phyloP scores from a whole-genome alignment of 1,140 invertebrate species.

The Phthorimaea operculella region DNA sequence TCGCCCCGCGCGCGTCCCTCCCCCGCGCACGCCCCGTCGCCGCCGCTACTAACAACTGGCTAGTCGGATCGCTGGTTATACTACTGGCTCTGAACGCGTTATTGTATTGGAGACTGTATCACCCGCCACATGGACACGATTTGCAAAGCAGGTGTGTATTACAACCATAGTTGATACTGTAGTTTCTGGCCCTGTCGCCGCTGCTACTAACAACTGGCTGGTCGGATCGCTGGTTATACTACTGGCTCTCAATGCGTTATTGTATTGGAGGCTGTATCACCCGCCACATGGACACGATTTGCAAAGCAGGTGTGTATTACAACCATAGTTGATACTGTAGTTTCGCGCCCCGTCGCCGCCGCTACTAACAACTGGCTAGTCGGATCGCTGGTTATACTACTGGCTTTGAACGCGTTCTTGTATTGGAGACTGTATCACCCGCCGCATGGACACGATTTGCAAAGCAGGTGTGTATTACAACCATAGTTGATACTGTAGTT shows the following conservation, averaged over 20 bases:
- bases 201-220: constrained; percentile 54
- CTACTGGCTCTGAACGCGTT: constrained; percentile 80
- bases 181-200: not conserved
- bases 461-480: constrained; percentile 46
- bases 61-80: constrained; percentile 64
- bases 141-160: constrained; percentile 56
- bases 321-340: too few relatives aligned
- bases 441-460: constrained; percentile 67
- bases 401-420: constrained; percentile 80
- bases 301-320: constrained; percentile 46
- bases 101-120: constrained; percentile 83
- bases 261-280: constrained; percentile 84
- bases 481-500: too few relatives aligned
- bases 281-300: constrained; percentile 67
- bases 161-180: too few relatives aligned
- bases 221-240: constrained; percentile 67
- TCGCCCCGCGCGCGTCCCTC: not conserved
- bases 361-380: constrained; percentile 64
- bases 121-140: constrained; percentile 68
- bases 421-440: constrained; percentile 82
- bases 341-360: not conserved
- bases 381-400: constrained; percentile 64
- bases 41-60: constrained; percentile 44
- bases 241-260: constrained; percentile 77
- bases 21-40: not conserved